phyloP scores from a whole-genome alignment of 2,113 vertebrate genomes.

The Hymenochirus boettgeri region DNA sequence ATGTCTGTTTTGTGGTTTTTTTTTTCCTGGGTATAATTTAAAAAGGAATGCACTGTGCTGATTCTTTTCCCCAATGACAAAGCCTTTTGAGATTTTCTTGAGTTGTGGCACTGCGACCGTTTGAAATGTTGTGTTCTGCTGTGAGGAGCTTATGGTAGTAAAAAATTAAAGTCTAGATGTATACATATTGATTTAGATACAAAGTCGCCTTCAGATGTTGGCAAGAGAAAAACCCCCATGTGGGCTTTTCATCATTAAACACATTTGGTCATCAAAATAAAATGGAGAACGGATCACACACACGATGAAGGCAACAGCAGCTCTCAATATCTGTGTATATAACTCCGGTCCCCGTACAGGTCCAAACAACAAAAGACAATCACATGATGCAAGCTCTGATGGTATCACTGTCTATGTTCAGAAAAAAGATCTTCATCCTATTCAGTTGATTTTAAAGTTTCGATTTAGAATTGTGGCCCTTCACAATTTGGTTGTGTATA shows the following conservation, averaged over 20 bases:
- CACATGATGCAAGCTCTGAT: too few species aligned
- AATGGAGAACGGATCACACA: background rate
- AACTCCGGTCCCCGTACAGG: too few species aligned
- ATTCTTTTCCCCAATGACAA: slow-evolving; percentile 11
- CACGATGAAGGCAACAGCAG: too few species aligned
- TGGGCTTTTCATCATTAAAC: slow-evolving; percentile 5
- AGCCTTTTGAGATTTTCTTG: background rate
- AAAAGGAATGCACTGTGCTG: too few species aligned
- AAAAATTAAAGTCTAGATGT: slow-evolving; percentile 22
- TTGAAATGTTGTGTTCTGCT: slow-evolving; percentile 18
- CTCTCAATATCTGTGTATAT: background rate
- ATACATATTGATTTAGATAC: slow-evolving; percentile 37
- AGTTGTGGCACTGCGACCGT: background rate
- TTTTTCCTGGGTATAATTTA: too few species aligned
- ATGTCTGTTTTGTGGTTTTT: too few species aligned
- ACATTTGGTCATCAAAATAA: slow-evolving; percentile 15
- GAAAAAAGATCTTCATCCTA: too few species aligned
- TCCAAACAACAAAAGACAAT: too few species aligned
- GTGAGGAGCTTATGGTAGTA: slow-evolving; percentile 22
- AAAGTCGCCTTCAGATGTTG: slow-evolving; percentile 11
- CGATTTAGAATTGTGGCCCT: too few species aligned
- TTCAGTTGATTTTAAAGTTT: too few species aligned
- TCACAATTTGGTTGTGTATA: too few species aligned
- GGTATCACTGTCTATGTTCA: too few species aligned
- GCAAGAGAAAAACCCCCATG: background rate